Percentiles rank a stretch among this genome's conserved stretches.
phyloP scores from a whole-genome alignment of 2,888 invertebrate species.

The Hemicrepidius hirtus region DNA sequence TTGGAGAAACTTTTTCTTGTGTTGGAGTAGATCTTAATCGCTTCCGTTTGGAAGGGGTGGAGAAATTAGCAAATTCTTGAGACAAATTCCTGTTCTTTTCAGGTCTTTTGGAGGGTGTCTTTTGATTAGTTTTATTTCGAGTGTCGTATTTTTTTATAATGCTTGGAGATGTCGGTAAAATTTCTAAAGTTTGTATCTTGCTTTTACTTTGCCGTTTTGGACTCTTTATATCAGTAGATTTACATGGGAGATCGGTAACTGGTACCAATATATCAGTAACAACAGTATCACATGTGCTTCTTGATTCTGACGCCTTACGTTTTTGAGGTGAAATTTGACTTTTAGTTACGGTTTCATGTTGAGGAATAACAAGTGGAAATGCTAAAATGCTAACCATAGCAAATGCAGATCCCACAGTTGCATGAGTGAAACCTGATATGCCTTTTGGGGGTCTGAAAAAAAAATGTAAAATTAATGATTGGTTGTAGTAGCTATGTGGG shows the following conservation, averaged over 20 bases:
- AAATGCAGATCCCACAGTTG: conserved; percentile 64
- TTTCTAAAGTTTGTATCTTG: background rate
- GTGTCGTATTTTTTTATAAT: conserved; percentile 5
- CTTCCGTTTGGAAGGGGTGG: conserved; percentile 32
- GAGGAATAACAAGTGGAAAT: conserved; percentile 25
- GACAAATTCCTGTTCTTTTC: background rate
- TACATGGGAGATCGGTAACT: background rate
- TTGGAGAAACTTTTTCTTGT: conserved; percentile 7
- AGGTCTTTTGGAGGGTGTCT: background rate
- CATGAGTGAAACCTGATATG: conserved; percentile 60
- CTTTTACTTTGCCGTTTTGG: conserved; percentile 3
- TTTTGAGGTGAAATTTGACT: background rate
- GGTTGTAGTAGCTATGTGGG: background rate
- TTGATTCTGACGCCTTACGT: background rate
- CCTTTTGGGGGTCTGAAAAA: conserved; percentile 64
- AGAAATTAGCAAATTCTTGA: conserved; percentile 2
- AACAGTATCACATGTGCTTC: conserved; percentile 29
- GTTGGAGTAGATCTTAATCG: conserved; percentile 6
- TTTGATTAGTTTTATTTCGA: conserved; percentile 4
- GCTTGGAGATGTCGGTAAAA: background rate
- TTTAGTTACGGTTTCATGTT: conserved; percentile 16
- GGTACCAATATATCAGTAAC: conserved; percentile 26
- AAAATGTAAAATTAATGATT: background rate
- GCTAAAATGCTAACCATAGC: conserved; percentile 53
- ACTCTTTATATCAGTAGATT: background rate